These are phyloP conservation scores for Acropora yongei DNA, from an alignment of 64 coral and sea anemone species.

Conservation along the genomic window DNA sequence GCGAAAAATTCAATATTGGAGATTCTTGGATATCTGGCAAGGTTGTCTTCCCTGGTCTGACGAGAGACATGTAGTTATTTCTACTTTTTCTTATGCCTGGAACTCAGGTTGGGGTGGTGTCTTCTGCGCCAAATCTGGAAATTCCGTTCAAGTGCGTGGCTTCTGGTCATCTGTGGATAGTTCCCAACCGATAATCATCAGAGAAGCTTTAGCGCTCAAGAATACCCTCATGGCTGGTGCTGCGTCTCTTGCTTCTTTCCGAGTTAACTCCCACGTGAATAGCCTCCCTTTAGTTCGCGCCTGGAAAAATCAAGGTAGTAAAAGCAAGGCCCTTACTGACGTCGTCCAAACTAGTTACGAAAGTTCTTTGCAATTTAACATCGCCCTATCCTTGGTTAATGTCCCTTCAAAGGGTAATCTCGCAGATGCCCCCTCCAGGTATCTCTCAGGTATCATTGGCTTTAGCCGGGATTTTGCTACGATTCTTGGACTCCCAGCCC, in stretches of 20 bases:
- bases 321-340: slow-evolving; percentile 21
- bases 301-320: slow-evolving; percentile 55
- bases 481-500: neutral
- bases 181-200: slow-evolving; percentile 34
- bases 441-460: slow-evolving; percentile 1
- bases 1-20: slow-evolving; percentile 48
- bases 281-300: slow-evolving; percentile 30
- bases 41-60: slow-evolving; percentile 55
- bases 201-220: slow-evolving; percentile 54
- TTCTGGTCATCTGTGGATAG: slow-evolving; percentile 41
- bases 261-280: slow-evolving; percentile 47
- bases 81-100: slow-evolving; percentile 37
- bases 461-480: slow-evolving; percentile 21
- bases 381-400: slow-evolving; percentile 35
- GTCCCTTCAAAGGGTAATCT: slow-evolving; percentile 39
- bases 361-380: slow-evolving; percentile 4
- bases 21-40: slow-evolving; percentile 46
- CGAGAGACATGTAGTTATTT: neutral
- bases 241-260: neutral
- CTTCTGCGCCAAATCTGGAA: neutral
- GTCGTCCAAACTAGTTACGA: slow-evolving; percentile 24
- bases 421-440: slow-evolving; percentile 49
- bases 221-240: neutral
- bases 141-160: slow-evolving; percentile 13
- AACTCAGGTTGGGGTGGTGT: slow-evolving; percentile 44